Conservation (phyloP, 2,888 invertebrate genomes). For the Nephrotoma flavescens region DNA sequence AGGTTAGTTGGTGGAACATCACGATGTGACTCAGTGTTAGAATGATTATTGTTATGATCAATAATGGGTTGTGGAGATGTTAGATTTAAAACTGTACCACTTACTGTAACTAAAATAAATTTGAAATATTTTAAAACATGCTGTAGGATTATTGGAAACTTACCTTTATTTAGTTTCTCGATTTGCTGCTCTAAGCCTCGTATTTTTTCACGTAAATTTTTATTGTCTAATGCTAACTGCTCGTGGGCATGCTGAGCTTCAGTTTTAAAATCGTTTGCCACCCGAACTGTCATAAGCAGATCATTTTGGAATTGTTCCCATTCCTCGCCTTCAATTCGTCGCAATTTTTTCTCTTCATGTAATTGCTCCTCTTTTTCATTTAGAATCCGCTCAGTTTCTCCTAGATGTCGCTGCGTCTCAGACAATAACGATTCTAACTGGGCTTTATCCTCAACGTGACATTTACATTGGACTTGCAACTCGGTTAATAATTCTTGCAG, state of each 20-base stretch:
- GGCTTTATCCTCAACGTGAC: constrained; percentile 30
- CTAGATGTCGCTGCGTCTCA: constrained; percentile 66
- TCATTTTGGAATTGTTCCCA: constrained; percentile 94
- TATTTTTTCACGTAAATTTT: constrained; percentile 60
- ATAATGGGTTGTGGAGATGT: neutral
- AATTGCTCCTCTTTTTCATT: constrained; percentile 49
- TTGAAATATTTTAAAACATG: neutral
- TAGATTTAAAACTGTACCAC: neutral
- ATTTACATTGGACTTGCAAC: constrained; percentile 37
- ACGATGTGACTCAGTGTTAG: neutral
- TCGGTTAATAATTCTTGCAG: constrained; percentile 61
- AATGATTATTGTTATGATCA: neutral
- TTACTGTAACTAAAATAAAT: constrained; percentile 2
- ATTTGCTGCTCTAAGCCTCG: constrained; percentile 63
- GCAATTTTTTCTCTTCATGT: constrained; percentile 36
- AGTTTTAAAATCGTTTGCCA: constrained; percentile 93
- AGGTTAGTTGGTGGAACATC: neutral
- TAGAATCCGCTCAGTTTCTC: constrained; percentile 52
- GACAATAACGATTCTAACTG: constrained; percentile 32
- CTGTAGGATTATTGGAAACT: constrained; percentile 4
- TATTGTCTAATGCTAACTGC: constrained; percentile 73
- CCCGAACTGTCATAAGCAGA: constrained; percentile 79
- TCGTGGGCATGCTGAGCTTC: constrained; percentile 83
- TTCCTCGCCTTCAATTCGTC: constrained; percentile 38
- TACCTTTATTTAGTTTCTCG: constrained; percentile 51